Evolutionary conservation across 1,140 invertebrate genomes (phyloP).

Genomic region (Bombus turneri): DNA sequence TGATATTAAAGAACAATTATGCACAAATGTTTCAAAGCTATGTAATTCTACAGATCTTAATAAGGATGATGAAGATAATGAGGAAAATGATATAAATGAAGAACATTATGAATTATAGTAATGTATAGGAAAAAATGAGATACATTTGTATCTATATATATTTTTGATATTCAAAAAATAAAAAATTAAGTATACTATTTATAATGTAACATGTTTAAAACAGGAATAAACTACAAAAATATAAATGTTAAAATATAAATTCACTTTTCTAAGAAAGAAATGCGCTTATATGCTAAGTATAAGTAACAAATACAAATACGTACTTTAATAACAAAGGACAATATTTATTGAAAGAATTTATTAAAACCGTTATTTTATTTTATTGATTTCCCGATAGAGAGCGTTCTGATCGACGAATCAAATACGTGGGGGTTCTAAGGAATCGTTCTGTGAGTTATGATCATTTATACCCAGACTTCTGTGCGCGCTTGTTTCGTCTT

Average conservation of each 20-base stretch:
- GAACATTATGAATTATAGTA: constrained; percentile 43
- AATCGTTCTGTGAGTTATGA: neutral
- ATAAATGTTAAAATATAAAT: neutral
- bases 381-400: neutral
- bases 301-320: neutral
- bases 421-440: neutral
- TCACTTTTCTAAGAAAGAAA: neutral
- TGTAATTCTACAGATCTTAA: constrained; percentile 52
- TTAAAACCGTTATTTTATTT: neutral
- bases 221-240: neutral
- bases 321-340: neutral
- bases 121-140: neutral
- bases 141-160: constrained; percentile 11
- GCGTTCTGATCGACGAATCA: neutral
- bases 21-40: constrained; percentile 54
- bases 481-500: constrained; percentile 58
- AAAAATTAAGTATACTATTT: constrained; percentile 9
- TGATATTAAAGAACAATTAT: constrained; percentile 53
- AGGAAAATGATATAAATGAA: constrained; percentile 15
- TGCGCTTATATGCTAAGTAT: neutral
- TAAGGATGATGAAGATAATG: constrained; percentile 28
- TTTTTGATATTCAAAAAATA: constrained; percentile 33
- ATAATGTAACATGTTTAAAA: neutral
- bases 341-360: neutral
- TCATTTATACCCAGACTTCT: constrained; percentile 51